Base-by-base conservation (phyloP, 2,888 invertebrate species). In the Drosophila colorata region DNA sequence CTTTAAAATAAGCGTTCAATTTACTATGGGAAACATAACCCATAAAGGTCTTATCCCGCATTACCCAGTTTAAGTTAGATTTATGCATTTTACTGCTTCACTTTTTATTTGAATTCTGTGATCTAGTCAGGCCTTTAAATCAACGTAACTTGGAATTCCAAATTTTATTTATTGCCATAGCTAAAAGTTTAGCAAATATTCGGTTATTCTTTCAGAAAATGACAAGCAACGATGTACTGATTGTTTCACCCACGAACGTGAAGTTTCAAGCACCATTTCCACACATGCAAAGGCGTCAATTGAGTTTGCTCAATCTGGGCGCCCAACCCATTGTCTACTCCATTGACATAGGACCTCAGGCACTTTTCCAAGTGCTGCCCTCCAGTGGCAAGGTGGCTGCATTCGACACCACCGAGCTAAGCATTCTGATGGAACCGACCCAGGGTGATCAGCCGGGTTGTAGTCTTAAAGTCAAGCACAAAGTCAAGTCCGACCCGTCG, bases 361-460 rank as follows among this genome's bases (percentile, higher is more conserved):
- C 0, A 1, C 18, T 58, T 0, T 48, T 55, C 13, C 20, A 40
- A 2, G 69, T 63, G 5, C 2, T 1, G 0, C 63, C 67, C 0
- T 0, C 33, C 0, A 14, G 7, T 0, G 83, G 80, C 2, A 5
- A 1, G 1, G 8, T 81, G 4, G 9, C n/a, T 0, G 46, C 37
- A 0, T 80, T 51, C 28, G 47, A 64, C 9, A 80, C 74, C 28
- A 49, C 16, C 9, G 83, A 80, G 16, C n/a, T 82, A n/a, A 55
- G 5, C n/a, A 23, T 82, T 4, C n/a, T 41, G 5, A 49, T 81
- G 44, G 18, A 41, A n/a, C 60, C 80, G 0, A 8, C 46, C 1
- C 0, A 0, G 0, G 4, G 2, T 1, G 52, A 48, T 6, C 31
- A 48, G 14, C 4, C 35, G 2, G 7, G 1, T 0, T 28, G 41